Evolutionary conservation across 1,140 invertebrate species (phyloP), one percentile per base, ranked within the genome.

Genomic region (Sinonovacula constricta): DNA sequence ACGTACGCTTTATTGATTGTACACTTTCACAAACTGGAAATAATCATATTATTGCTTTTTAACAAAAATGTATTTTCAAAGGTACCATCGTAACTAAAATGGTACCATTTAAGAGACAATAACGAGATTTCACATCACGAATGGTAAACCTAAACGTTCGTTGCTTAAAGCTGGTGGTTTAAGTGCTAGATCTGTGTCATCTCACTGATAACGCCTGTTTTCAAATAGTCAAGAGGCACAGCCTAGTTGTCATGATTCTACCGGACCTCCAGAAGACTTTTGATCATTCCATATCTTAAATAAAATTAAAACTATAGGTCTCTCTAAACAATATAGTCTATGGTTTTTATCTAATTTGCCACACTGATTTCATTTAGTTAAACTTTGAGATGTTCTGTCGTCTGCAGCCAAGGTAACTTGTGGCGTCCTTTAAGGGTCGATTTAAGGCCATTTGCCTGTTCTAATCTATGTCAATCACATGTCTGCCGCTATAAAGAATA

Each of bases 161-260:
- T n/a, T n/a, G n/a, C n/a, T n/a, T n/a, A n/a, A n/a, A n/a, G n/a
- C n/a, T n/a, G n/a, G n/a, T n/a, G n/a, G n/a, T n/a, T n/a, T n/a
- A n/a, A n/a, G n/a, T n/a, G n/a, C n/a, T n/a, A n/a, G n/a, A n/a
- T n/a, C n/a, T n/a, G n/a, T n/a, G n/a, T n/a, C n/a, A n/a, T n/a
- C n/a, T n/a, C n/a, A n/a, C n/a, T n/a, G n/a, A n/a, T n/a, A n/a
- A n/a, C n/a, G n/a, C n/a, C 65, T 22, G 65, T 26, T 54, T 68
- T 3, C 31, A 68, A 22, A 68, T 68, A 49, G 49, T 51, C 18
- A 68, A 68, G 30, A 49, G 49, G 26, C 18, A 30, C n/a, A n/a
- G n/a, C 28, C 31, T 68, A 51, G 24, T 51, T n/a, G 45, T 28
- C 26, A 68, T 68, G 60, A 34, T 45, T 63, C 26, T 66, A 49